Base-by-base conservation (phyloP, 1,140 invertebrate species). In the Akabosia matsudoensis region DNA sequence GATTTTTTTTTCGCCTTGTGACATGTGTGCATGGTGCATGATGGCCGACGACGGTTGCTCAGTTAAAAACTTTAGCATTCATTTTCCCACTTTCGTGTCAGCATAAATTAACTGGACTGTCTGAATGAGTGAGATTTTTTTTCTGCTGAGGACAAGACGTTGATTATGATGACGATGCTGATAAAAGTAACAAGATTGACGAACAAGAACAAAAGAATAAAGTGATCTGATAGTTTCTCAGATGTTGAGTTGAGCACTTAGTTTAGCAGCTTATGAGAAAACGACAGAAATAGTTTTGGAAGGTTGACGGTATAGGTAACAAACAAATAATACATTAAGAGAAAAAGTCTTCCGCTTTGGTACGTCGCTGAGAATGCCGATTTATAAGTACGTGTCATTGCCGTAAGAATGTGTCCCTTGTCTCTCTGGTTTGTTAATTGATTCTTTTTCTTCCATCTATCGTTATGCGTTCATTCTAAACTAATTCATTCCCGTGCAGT, bases 61-160 rank as follows among this genome's bases (percentile, higher is more conserved):
- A 3, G 14, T 16, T 4, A 56, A 56, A 13, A 22, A 56, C 4
- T 10, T n/a, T 16, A 10, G 37, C 7, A 22, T 56, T 13, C 24
- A 13, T 56, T 56, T 56, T 56, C 54, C 54, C 54, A 56, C 54
- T 56, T 56, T 56, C 24, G 54, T 56, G 54, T 56, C 54, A 56
- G n/a, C 54, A 56, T 56, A n/a, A 56, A 56, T 56, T 56, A 56
- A 56, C 54, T 56, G 54, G 54, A 56, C 54, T 56, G 54, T 16
- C 54, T 56, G 3, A 56, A 22, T 45, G 37, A 45, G 37, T 10
- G 37, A 45, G n/a, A n/a, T n/a, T n/a, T n/a, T n/a, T n/a, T n/a
- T n/a, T n/a, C n/a, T 45, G 37, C 7, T 45, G 37, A 45, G 37
- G 18, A 45, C 7, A 45, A 45, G 37, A 18, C 7, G 37, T 10